Base-by-base conservation (phyloP, 2,888 invertebrate species). In the Mystacides longicornis region DNA sequence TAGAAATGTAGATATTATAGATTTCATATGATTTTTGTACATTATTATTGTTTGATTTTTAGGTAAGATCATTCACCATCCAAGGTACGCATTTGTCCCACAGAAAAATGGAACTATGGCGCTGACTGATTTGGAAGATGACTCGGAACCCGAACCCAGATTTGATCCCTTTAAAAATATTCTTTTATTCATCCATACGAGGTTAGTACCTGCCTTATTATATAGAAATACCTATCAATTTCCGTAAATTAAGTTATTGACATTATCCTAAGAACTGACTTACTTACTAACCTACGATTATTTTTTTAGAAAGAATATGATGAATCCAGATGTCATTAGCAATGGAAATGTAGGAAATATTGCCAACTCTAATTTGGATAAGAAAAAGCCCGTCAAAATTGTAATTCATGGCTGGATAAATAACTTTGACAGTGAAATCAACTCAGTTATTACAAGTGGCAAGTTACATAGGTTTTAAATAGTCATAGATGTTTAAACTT, bases 351-450 rank as follows among this genome's bases (percentile, higher is more conserved):
- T 49, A 16, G 53, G 45, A 1, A 53, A 55, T 21, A 19, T 58
- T 16, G 19, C 33, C 9, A 50, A 33, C 2, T 51, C 54, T 3
- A 46, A 56, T 22, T 56, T 58, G 18, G 47, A 58, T 21, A n/a
- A 23, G 1, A 48, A 23, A 19, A 53, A 55, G 9, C 53, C 58
- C 9, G 54, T 58, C 3, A 58, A 58, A 42, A 48, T 58, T 14
- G 43, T 52, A 2, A 42, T 53, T 11, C 58, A 58, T 33, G 58
- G 58, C 11, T 56, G 55, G 56, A 49, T 43, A 11, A 52, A 37
- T 7, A 42, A 49, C 19, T 33, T 14, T 31, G 33, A 31, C 3
- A 22, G 23, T 14, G 48, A 33, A 33, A 49, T 37, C 1, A 54
- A 54, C 14, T 31, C 48, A 19, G 37, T 33, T 18, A 49, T 54